Conservation (phyloP, 2,888 invertebrate genomes). For the Drosophila nr. perissopoda region DNA sequence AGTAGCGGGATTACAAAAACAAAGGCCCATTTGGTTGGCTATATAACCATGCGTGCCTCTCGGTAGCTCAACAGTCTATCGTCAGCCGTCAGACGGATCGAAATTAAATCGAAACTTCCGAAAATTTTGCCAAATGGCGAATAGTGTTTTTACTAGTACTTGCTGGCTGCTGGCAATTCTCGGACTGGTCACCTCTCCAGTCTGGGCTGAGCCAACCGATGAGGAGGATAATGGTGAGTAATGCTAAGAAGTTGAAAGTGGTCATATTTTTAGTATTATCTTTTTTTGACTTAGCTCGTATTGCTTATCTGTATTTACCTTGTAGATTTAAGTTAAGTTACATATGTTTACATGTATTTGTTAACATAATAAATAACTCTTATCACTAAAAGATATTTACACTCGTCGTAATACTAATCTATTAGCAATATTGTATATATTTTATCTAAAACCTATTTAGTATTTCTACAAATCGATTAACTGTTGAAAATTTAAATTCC, state of each 20-base stretch:
- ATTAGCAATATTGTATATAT: background rate
- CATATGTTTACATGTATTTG: background rate
- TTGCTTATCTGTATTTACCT: background rate
- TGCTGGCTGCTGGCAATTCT: constrained; percentile 33
- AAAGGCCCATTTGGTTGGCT: constrained; percentile 34
- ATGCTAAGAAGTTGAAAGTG: no score
- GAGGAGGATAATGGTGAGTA: constrained; percentile 63
- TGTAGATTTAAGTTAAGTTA: background rate
- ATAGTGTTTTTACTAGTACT: constrained; percentile 14
- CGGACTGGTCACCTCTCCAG: constrained; percentile 26
- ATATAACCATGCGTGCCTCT: constrained; percentile 53
- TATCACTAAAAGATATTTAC: background rate
- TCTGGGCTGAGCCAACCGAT: constrained; percentile 49
- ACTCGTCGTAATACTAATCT: background rate
- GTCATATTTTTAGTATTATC: background rate
- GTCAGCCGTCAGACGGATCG: constrained; percentile 24
- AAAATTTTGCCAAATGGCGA: constrained; percentile 22
- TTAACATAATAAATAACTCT: background rate
- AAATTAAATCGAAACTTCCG: constrained; percentile 1
- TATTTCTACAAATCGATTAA: background rate
- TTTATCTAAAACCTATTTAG: background rate
- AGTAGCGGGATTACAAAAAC: constrained; percentile 18
- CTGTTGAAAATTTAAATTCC: background rate
- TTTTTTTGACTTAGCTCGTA: background rate
- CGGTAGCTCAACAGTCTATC: constrained; percentile 46